Conservation (phyloP, 2,113 vertebrate genomes). For the Blennius ocellaris region DNA sequence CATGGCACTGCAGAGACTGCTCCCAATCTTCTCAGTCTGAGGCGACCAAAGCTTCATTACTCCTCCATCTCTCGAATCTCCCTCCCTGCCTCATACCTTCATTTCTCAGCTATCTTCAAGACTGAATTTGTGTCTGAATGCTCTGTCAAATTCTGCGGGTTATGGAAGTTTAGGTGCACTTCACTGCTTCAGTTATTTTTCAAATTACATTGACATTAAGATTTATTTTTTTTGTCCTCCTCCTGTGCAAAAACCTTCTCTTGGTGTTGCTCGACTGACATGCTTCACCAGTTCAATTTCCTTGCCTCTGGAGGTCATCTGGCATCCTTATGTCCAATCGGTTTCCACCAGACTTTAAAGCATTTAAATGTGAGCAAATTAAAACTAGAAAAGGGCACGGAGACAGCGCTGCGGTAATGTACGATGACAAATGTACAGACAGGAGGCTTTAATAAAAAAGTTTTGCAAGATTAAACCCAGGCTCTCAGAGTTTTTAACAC, state of each 20-base stretch:
- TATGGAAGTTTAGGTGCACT: constrained; percentile 67
- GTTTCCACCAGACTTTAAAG: constrained; percentile 19
- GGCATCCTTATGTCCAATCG: constrained; percentile 37
- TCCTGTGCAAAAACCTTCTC: constrained; percentile 35
- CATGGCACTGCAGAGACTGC: constrained; percentile 50
- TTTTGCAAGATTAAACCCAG: not conserved
- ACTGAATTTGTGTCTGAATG: constrained; percentile 52
- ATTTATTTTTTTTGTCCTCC: constrained; percentile 25
- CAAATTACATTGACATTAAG: constrained; percentile 69
- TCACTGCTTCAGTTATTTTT: constrained; percentile 70
- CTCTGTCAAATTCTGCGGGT: constrained; percentile 37
- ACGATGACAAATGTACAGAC: not conserved
- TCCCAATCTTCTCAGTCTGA: constrained; percentile 54
- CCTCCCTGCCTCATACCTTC: constrained; percentile 16
- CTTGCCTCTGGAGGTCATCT: constrained; percentile 25
- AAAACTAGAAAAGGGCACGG: constrained; percentile 1
- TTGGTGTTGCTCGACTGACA: constrained; percentile 57
- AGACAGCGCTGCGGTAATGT: not conserved
- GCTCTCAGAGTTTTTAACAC: not conserved
- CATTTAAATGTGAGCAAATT: not conserved
- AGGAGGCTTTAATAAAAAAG: not conserved
- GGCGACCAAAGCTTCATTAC: constrained; percentile 52
- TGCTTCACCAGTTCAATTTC: constrained; percentile 66
- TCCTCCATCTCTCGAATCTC: constrained; percentile 38
- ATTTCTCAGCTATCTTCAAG: constrained; percentile 49